Percentiles rank a stretch among this genome's conserved stretches.
These are phyloP conservation scores for Hemithea aestivaria DNA, from an alignment of 2,888 invertebrate genomes.

Conservation along the genomic window DNA sequence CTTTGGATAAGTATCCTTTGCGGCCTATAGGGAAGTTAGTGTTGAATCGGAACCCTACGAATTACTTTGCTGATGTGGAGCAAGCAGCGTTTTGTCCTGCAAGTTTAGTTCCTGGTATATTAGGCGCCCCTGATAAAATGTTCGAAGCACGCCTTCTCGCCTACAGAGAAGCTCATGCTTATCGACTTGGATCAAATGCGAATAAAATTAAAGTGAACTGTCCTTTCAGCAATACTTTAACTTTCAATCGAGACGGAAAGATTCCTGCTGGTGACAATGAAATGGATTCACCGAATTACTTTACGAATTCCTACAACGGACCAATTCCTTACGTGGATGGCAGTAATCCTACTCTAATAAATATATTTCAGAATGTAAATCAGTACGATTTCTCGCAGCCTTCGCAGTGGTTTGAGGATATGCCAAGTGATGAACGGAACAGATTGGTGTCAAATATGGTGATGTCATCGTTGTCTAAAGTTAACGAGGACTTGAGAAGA, in stretches of 20 bases:
- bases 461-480: constrained; percentile 82
- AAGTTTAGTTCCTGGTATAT: constrained; percentile 91
- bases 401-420: constrained; percentile 79
- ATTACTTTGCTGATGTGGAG: constrained; percentile 94
- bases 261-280: constrained; percentile 86
- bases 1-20: constrained; percentile 85
- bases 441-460: constrained; percentile 88
- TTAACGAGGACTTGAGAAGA: constrained; percentile 74
- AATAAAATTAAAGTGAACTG: constrained; percentile 94
- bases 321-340: constrained; percentile 82
- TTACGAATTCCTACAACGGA: constrained; percentile 93
- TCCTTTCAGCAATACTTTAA: constrained; percentile 82
- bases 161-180: constrained; percentile 89
- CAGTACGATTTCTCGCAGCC: constrained; percentile 92
- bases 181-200: constrained; percentile 92
- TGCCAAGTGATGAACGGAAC: constrained; percentile 83
- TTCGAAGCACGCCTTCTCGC: constrained; percentile 88
- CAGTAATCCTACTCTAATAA: constrained; percentile 66
- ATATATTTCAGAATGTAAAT: constrained; percentile 82
- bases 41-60: constrained; percentile 89
- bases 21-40: constrained; percentile 89
- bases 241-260: constrained; percentile 91
- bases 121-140: constrained; percentile 93
- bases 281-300: constrained; percentile 93
- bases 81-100: constrained; percentile 92